Conservation (phyloP, 1,140 invertebrate genomes). For the Rhyzopertha dominica region DNA sequence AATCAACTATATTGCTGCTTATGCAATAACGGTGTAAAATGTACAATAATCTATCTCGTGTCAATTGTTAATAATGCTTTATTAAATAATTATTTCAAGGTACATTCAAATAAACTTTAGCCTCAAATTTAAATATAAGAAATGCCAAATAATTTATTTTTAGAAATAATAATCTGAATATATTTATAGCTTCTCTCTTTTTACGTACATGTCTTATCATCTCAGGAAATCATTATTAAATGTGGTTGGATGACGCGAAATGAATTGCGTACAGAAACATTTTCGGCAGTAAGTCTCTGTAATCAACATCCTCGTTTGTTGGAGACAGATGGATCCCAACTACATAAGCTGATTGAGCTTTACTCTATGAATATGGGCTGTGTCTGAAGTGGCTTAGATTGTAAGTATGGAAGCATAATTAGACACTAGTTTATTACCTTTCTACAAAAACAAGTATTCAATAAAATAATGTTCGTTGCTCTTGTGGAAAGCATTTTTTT, state of each 20-base stretch:
- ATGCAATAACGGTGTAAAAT: no score
- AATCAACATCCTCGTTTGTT: slow-evolving; percentile 66
- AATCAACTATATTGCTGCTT: no score
- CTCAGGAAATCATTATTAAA: slow-evolving; percentile 95
- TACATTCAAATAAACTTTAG: no score
- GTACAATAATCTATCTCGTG: no score
- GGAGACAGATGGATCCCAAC: slow-evolving; percentile 81
- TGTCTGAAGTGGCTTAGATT: slow-evolving; percentile 83
- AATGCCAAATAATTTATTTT: no score
- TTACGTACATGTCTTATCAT: no score
- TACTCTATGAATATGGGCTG: slow-evolving; percentile 98
- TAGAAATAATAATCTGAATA: no score
- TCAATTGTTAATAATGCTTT: no score
- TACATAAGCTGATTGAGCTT: slow-evolving; percentile 88
- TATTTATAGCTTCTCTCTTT: no score
- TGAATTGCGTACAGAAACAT: slow-evolving; percentile 80
- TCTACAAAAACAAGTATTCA: background rate
- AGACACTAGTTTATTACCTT: background rate
- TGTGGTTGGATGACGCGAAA: slow-evolving; percentile 94
- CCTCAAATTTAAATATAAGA: no score
- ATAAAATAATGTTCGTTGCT: background rate
- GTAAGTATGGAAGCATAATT: slow-evolving; percentile 54
- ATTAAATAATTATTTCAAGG: no score
- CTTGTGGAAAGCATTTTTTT: no score
- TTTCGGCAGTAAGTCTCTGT: slow-evolving; percentile 74